A percentile compares a stretch with the other conserved stretches of the same genome.
Evolutionary conservation across 92 coral and sea anemone species (phyloP).

Genomic region (Parazoanthus swiftii): DNA sequence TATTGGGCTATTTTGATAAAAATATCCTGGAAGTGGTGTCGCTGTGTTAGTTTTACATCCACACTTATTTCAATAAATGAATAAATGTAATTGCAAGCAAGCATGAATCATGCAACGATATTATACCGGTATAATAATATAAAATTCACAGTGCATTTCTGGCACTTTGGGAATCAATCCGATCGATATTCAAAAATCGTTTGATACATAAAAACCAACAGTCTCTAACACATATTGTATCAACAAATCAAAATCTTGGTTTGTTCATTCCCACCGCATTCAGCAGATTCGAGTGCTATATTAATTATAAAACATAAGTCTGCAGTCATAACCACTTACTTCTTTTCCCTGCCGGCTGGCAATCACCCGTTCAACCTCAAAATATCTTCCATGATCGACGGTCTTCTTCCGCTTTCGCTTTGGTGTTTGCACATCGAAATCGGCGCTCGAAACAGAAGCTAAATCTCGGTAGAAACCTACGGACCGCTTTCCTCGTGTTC

Average conservation of each 20-base stretch:
- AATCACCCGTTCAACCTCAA: conserved; percentile 40
- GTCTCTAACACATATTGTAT: not conserved
- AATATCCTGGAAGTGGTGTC: not conserved
- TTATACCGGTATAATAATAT: not conserved
- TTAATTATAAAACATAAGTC: not conserved
- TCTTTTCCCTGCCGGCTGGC: conserved; percentile 34
- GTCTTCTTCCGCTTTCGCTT: not conserved
- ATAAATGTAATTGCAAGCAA: not conserved
- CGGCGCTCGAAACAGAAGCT: not conserved
- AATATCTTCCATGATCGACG: conserved; percentile 21
- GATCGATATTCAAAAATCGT: not conserved
- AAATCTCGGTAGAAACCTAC: not conserved
- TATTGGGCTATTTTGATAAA: not conserved
- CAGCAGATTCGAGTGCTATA: not conserved
- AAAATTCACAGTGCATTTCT: not conserved
- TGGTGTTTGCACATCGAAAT: not conserved
- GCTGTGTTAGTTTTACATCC: conserved; percentile 1
- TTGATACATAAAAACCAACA: not conserved
- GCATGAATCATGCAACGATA: not conserved
- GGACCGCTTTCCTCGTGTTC: conserved; percentile 1
- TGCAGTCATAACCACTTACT: conserved; percentile 22
- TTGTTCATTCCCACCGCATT: not conserved
- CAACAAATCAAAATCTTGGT: not conserved
- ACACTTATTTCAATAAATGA: not conserved
- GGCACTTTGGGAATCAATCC: too few relatives aligned